phyloP scores from a whole-genome alignment of 2,113 vertebrate genomes.

The Physeter macrocephalus region DNA sequence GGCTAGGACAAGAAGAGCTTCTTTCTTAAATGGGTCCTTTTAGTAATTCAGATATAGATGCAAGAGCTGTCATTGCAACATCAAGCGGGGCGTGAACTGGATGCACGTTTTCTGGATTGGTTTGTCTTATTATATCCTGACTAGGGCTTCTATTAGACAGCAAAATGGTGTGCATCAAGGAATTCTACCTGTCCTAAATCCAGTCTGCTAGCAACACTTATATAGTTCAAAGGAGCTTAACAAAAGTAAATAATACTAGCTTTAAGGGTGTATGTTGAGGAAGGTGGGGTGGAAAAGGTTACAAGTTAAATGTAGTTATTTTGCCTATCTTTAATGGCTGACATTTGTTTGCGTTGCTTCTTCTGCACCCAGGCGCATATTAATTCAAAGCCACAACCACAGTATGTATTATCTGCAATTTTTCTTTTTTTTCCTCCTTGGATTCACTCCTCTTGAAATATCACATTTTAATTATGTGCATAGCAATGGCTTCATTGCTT shows the following conservation, averaged over 20 bases:
- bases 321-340: conserved; percentile 21
- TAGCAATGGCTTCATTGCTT: conserved; percentile 75
- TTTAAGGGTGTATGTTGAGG: background rate
- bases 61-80: background rate
- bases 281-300: background rate
- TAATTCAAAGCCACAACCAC: conserved; percentile 58
- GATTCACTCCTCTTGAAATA: conserved; percentile 73
- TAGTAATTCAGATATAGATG: background rate
- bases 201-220: background rate
- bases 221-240: background rate
- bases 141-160: background rate
- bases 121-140: background rate
- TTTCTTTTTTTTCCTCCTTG: conserved; percentile 65
- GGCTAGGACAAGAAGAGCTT: background rate
- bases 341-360: conserved; percentile 40
- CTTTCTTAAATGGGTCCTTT: background rate
- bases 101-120: background rate
- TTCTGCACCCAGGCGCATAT: conserved; percentile 33
- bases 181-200: background rate
- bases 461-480: conserved; percentile 77
- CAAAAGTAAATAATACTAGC: background rate
- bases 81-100: background rate
- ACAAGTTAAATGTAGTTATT: background rate
- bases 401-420: conserved; percentile 61
- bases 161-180: background rate